Percentiles rank a stretch among this genome's conserved stretches.
Conservation (phyloP, 1,140 invertebrate genomes). For the Eupeodes corollae region DNA sequence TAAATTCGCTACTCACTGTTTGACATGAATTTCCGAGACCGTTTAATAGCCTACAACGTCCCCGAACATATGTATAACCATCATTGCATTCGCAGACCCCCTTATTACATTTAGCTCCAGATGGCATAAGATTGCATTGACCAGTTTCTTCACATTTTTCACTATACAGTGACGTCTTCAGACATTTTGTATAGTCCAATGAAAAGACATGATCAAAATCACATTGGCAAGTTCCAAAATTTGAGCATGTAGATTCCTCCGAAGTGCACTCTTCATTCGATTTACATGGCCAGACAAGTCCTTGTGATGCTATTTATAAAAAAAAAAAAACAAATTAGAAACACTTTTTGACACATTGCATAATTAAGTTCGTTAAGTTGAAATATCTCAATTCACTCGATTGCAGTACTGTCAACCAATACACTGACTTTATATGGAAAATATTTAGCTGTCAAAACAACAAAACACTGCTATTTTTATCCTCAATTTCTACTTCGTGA, state of each 20-base stretch:
- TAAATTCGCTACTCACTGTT: conserved; percentile 3
- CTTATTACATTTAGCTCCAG: conserved; percentile 36
- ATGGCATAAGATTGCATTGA: conserved; percentile 38
- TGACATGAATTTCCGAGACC: conserved; percentile 27
- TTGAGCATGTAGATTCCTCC: conserved; percentile 21
- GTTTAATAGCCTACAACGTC: conserved; percentile 30
- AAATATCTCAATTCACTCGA: too few relatives aligned
- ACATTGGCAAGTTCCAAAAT: conserved; percentile 20
- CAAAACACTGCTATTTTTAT: too few relatives aligned
- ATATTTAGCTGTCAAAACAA: too few relatives aligned
- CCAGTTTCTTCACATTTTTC: conserved; percentile 29
- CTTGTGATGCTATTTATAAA: conserved; percentile 4
- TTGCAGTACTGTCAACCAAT: too few relatives aligned
- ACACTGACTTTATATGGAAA: too few relatives aligned
- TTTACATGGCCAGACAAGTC: conserved; percentile 33
- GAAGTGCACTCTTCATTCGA: conserved; percentile 26
- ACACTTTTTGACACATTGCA: too few relatives aligned
- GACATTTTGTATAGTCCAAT: conserved; percentile 23
- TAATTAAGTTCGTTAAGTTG: too few relatives aligned
- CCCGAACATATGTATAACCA: conserved; percentile 32
- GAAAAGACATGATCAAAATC: conserved; percentile 25
- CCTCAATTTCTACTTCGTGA: too few relatives aligned
- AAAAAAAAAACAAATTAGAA: background rate
- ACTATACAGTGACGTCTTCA: conserved; percentile 31
- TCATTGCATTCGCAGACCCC: conserved; percentile 35